Evolutionary conservation across 2,888 invertebrate genomes (phyloP).

Genomic region (Cantharis flavilabris): DNA sequence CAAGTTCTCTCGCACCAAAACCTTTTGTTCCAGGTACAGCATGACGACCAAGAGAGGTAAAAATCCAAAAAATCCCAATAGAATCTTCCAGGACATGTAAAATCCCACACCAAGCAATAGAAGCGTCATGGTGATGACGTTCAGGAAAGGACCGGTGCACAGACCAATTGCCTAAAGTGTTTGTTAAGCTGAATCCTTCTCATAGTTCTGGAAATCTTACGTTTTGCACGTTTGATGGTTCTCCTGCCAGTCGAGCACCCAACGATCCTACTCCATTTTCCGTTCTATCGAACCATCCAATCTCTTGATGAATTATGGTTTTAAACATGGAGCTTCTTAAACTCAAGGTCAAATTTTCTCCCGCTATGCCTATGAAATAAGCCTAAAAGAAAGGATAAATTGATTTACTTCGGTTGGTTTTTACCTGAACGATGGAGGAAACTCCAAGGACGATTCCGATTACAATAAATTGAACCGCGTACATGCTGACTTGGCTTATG

Average conservation of each 20-base stretch:
- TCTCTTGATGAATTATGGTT: slow-evolving; percentile 72
- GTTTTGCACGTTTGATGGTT: slow-evolving; percentile 82
- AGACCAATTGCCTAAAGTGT: background rate
- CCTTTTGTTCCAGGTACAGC: too few relatives aligned
- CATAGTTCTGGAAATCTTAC: slow-evolving; percentile 49
- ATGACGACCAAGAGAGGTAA: too few relatives aligned
- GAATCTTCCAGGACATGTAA: too few relatives aligned
- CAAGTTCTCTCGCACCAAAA: too few relatives aligned
- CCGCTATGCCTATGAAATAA: slow-evolving; percentile 69
- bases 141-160: too few relatives aligned
- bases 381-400: background rate
- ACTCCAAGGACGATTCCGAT: too few relatives aligned
- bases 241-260: slow-evolving; percentile 74
- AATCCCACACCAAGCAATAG: too few relatives aligned
- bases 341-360: slow-evolving; percentile 77
- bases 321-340: slow-evolving; percentile 69
- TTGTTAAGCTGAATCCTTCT: too few relatives aligned
- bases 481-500: background rate
- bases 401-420: too few relatives aligned
- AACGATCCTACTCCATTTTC: slow-evolving; percentile 75
- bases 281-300: slow-evolving; percentile 75
- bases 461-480: background rate
- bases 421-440: too few relatives aligned
- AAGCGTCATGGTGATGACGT: too few relatives aligned
- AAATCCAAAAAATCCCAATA: too few relatives aligned